Evolutionary conservation across 2,797 vertebrate species (phyloP).

Genomic region (Naso thynnoides): DNA sequence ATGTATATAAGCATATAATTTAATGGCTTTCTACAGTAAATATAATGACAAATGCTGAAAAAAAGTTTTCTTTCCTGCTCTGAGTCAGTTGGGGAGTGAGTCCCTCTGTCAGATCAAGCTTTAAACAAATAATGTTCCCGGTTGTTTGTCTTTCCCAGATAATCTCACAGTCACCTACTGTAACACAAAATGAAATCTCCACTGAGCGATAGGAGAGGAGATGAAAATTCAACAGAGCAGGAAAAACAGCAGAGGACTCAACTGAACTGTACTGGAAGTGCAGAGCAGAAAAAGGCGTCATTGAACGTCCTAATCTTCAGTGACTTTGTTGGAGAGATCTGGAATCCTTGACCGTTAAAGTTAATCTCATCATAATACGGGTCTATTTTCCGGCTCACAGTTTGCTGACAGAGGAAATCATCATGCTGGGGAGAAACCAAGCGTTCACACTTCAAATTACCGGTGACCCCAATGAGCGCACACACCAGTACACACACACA

Average conservation of each 20-base stretch:
- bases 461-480: slow-evolving; percentile 62
- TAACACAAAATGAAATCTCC: slow-evolving; percentile 13
- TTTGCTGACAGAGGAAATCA: slow-evolving; percentile 82
- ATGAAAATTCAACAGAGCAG: slow-evolving; percentile 22
- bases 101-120: slow-evolving; percentile 13
- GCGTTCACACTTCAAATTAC: slow-evolving; percentile 79
- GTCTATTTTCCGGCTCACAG: slow-evolving; percentile 76
- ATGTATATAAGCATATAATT: not conserved
- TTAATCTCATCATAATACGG: slow-evolving; percentile 79
- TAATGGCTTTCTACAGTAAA: not conserved
- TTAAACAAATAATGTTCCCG: slow-evolving; percentile 3
- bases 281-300: slow-evolving; percentile 43
- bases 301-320: slow-evolving; percentile 66
- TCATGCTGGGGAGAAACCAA: slow-evolving; percentile 75
- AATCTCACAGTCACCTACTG: slow-evolving; percentile 23
- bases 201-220: not conserved
- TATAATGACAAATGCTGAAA: not conserved
- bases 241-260: slow-evolving; percentile 28
- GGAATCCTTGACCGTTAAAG: slow-evolving; percentile 77
- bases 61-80: not conserved
- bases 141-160: slow-evolving; percentile 11
- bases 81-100: not conserved
- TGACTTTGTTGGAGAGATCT: slow-evolving; percentile 78
- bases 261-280: slow-evolving; percentile 33
- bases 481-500: slow-evolving; percentile 6